Evolutionary conservation across 1,140 invertebrate genomes (phyloP).

Genomic region (silkworm (Bombyx mori)): ASM3026992v2 NC_085131.1:8700501-8701000

Average conservation of each 20-base stretch:
- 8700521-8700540: background rate
- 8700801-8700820: slow-evolving; percentile 89
- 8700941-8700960: too few relatives aligned
- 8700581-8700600: background rate
- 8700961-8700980: too few relatives aligned
- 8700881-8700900: too few relatives aligned
- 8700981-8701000: too few relatives aligned
- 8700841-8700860: slow-evolving; percentile 73
- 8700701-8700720: slow-evolving; percentile 79
- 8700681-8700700: slow-evolving; percentile 91
- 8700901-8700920: too few relatives aligned
- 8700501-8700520: too few relatives aligned
- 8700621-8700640: background rate
- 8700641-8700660: too few relatives aligned
- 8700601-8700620: background rate
- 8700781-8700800: slow-evolving; percentile 93
- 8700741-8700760: slow-evolving; percentile 86
- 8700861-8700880: too few relatives aligned
- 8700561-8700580: background rate
- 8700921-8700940: too few relatives aligned
- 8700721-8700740: slow-evolving; percentile 84
- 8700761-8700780: slow-evolving; percentile 85
- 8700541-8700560: background rate
- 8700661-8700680: slow-evolving; percentile 67
- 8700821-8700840: slow-evolving; percentile 83